Evolutionary conservation across 1,140 invertebrate genomes (phyloP).

Genomic region (Heterodera carotae): DNA sequence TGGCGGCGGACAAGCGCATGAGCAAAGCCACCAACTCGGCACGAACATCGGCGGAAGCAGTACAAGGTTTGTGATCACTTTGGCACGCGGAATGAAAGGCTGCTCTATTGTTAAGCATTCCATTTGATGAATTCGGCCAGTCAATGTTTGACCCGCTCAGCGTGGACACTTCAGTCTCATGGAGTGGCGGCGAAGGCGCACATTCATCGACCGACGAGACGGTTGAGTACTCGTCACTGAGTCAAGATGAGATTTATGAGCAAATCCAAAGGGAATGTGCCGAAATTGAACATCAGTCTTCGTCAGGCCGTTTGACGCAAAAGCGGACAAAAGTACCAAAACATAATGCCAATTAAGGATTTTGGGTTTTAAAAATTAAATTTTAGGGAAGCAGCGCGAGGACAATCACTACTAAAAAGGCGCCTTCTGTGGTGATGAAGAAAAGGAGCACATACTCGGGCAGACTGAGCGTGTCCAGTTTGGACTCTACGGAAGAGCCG

Average conservation of each 20-base stretch:
- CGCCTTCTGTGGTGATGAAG: neutral
- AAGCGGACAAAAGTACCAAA: neutral
- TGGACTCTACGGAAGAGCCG: neutral
- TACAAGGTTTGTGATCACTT: too few species aligned
- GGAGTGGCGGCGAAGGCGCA: constrained; percentile 29
- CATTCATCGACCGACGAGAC: constrained; percentile 35
- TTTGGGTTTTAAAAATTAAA: neutral
- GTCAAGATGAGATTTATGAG: constrained; percentile 46
- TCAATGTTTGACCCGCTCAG: constrained; percentile 21
- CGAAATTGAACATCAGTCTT: constrained; percentile 45
- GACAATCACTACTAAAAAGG: neutral
- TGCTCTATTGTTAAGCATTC: constrained; percentile 17
- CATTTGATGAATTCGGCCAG: neutral
- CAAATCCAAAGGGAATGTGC: constrained; percentile 49
- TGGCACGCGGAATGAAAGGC: too few species aligned
- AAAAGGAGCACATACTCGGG: neutral
- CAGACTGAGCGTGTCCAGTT: neutral
- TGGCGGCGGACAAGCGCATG: too few species aligned
- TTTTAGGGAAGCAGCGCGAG: neutral
- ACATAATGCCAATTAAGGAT: neutral
- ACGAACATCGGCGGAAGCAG: too few species aligned
- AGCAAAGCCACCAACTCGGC: too few species aligned
- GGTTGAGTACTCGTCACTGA: constrained; percentile 33
- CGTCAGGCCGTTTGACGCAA: too few species aligned
- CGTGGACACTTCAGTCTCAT: constrained; percentile 33